Evolutionary conservation across 2,113 vertebrate genomes (phyloP), one percentile per base, ranked within the genome.

Genomic region (Passer domesticus): DNA sequence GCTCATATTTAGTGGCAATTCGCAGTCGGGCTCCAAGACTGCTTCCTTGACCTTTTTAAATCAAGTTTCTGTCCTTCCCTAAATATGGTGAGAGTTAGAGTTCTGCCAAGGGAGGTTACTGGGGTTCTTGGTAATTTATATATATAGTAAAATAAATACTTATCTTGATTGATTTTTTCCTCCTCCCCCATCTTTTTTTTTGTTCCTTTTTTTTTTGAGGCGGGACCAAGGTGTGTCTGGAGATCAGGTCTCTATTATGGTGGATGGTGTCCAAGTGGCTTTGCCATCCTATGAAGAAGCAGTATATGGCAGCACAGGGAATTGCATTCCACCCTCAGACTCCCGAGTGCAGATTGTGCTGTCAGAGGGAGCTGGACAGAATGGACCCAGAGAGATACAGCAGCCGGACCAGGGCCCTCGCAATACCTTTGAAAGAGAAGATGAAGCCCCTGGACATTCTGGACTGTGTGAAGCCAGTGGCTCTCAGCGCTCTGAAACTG

Each of bases 231-330:
- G 98, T 10, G 98, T 99, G 39, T 99, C 99, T 17, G 99, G 99
- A 49, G 99, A 99, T 97, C 97, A 98, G 37, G 98, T 98, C 58
- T 99, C 99, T 91, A 98, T 99, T 92, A 97, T 99, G 98, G 99
- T 99, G 86, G 99, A 99, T 92, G 99, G 99, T 20, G 98, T 99
- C 73, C 99, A 99, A 89, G 99, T 99, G 74, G 97, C 99, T 1
- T 97, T 99, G 46, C 99, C 99, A 5, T 99, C 99, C 6, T 99
- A 99, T 6, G 99, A 99, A 96, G 99, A 99, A 97, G 99, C 99
- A 0, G 99, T 99, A 30, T 99, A 99, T 9, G 99, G 99, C 95
- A 99, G 98, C 90, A 96, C 98, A 4, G 99, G 98, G 56, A 98
- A 98, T 90, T 97, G 97, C 75, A 97, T 98, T 92, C 98, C 98